Base-by-base conservation (phyloP, 2,797 vertebrate species). In the Arnoldichthys spilopterus region DNA sequence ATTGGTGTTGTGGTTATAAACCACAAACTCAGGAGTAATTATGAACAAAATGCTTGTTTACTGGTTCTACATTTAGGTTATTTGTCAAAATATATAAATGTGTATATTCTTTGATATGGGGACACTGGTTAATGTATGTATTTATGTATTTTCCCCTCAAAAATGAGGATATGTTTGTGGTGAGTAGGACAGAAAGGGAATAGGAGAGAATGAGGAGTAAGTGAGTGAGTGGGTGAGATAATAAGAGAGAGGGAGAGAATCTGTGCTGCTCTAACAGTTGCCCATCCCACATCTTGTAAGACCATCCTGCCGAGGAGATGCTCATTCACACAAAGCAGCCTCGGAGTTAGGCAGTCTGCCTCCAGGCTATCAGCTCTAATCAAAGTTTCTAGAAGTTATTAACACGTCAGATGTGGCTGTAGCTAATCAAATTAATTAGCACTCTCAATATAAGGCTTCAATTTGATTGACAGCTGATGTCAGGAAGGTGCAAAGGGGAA, bases 391-490 rank as follows among this genome's bases (percentile, higher is more conserved):
- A 88, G 88, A 88, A 85, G 83, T 89, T 89, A 88, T 89, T 90
- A 89, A 81, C 63, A 47, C 81, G 81, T 81, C 63, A 81, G 76
- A 87, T 85, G 80, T 70, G 84, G 84, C 81, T 85, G 72, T 69
- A 71, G 84, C 78, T 86, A 92, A 94, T 92, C 84, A 64, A 88
- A 92, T 92, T 84, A 88, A 91, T 92, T 88, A 87, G 80, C 82
- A 69, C 69, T 86, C 81, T 81, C 76, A 72, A 78, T 86, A 87
- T 87, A 86, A 72, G 70, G 81, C 83, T 85, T 89, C 76, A 81
- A 82, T 89, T 61, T 84, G 83, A 89, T 83, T 73, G 84, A 79
- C 78, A 77, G 84, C 66, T 80, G 45, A 79, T 79, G 81, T 72
- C 76, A 83, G 77, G 70, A 82, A 69, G 77, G 53, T 56, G 24